These are phyloP conservation scores for Cyanistes caeruleus DNA, from an alignment of 2,113 vertebrate species.

Conservation along the genomic window DNA sequence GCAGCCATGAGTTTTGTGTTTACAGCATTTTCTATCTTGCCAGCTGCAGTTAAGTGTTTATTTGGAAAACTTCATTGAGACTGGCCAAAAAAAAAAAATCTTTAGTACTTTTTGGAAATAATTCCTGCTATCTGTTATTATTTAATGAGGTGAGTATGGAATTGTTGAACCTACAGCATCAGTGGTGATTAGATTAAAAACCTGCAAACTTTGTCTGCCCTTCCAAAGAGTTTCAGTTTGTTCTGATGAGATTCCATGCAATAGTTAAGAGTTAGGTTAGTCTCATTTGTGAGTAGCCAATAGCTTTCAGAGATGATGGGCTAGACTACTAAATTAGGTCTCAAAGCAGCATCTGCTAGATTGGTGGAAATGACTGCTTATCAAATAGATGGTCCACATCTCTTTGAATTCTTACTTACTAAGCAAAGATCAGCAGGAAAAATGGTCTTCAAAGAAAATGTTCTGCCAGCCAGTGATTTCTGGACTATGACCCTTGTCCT, in stretches of 20 bases:
- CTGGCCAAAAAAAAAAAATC: background rate
- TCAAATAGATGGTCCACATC: background rate
- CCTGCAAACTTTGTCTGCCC: background rate
- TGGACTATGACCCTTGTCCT: background rate
- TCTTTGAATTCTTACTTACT: background rate
- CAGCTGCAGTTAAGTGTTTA: background rate
- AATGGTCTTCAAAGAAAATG: background rate
- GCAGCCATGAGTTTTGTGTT: background rate
- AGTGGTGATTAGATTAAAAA: background rate
- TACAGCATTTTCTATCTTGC: background rate
- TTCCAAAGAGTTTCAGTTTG: background rate
- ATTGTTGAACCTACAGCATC: background rate
- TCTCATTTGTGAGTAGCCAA: background rate
- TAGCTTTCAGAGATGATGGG: background rate
- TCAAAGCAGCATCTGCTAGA: background rate
- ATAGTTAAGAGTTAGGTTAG: background rate
- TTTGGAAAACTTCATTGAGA: background rate
- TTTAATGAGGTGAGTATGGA: background rate
- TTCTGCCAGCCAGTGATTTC: background rate
- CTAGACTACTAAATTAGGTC: background rate
- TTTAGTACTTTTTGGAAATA: background rate
- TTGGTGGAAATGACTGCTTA: background rate
- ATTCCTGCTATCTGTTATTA: background rate
- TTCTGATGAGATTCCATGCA: background rate
- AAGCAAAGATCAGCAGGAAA: background rate